Conservation (phyloP, 2,888 invertebrate genomes). For the Orthonychiurus folsomi region DNA sequence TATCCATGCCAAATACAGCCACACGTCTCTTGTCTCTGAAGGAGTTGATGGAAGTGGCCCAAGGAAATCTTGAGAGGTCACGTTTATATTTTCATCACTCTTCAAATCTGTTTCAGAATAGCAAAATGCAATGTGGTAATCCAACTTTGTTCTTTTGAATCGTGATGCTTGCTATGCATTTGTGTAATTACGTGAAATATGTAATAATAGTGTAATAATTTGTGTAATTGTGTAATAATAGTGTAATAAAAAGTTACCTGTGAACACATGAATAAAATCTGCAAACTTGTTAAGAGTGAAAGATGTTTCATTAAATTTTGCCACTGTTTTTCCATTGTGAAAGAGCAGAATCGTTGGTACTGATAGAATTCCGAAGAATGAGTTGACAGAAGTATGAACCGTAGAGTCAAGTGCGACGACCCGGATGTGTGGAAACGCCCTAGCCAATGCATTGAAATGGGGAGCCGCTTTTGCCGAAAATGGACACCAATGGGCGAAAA, state of each 20-base stretch:
- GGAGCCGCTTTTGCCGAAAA: conserved; percentile 85
- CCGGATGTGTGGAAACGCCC: conserved; percentile 75
- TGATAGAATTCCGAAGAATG: conserved; percentile 82
- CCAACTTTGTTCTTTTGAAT: too few species aligned
- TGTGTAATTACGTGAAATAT: too few species aligned
- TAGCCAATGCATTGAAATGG: conserved; percentile 78
- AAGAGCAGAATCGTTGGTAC: conserved; percentile 76
- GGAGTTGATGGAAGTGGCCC: conserved; percentile 74
- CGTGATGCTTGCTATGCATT: too few species aligned
- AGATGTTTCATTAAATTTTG: conserved; percentile 72
- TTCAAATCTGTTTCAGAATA: conserved; percentile 51
- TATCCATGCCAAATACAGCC: conserved; percentile 71
- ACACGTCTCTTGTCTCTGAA: conserved; percentile 67
- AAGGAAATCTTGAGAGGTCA: conserved; percentile 64
- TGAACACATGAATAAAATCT: conserved; percentile 65
- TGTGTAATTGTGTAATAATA: too few species aligned
- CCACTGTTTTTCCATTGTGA: conserved; percentile 76
- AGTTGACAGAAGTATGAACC: conserved; percentile 53
- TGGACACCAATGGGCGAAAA: conserved; percentile 80
- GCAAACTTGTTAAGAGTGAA: conserved; percentile 70
- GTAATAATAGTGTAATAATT: too few species aligned
- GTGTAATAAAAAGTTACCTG: too few species aligned
- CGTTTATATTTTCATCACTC: conserved; percentile 55
- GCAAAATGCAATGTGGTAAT: too few species aligned
- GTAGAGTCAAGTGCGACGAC: conserved; percentile 70